Evolutionary conservation across 2,797 vertebrate species (phyloP), one percentile per base, ranked within the genome.

Genomic region (Dromococcyx pavoninus): DNA sequence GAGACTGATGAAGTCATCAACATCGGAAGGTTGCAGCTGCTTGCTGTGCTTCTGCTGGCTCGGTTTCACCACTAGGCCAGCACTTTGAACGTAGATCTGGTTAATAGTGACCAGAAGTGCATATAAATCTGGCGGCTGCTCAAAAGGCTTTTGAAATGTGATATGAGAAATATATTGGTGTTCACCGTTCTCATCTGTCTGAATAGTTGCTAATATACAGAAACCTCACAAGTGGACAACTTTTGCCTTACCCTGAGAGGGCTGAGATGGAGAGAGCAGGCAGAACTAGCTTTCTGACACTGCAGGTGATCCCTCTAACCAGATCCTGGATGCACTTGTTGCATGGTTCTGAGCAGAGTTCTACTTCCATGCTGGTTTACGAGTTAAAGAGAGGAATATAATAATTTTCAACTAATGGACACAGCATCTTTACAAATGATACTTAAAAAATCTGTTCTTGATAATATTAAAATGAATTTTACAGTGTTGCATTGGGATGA

Each of bases 11-110:
- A 96, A 95, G 58, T 94, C 84, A 91, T 92, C 81, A 94, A 65
- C 79, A 95, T 92, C 66, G 92, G 87, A 95, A 88, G 91, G 54
- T 72, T 5, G 2, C 86, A 92, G 86, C 86, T 97, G 94, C 73
- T 93, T 83, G 61, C 76, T 91, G 39, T 88, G 73, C 84, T 94
- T 91, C 95, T 94, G 75, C 93, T 96, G 89, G 62, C 91, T 97
- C 87, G 6, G 50, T 95, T 93, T 94, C 91, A 91, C 85, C 69
- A 93, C 70, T 72, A 83, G 86, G 84, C 96, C 86, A 95, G 75
- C 78, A 86, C 46, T 95, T 86, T 78, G 84, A 89, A 80, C 53
- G n/a, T 77, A 87, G 84, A 89, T 58, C 46, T 15, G 2, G 64
- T 89, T 94, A 94, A 83, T 0, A 81, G 81, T 84, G 82, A 91